Conservation (phyloP, 2,888 invertebrate genomes). For the Spisula subtruncata region DNA sequence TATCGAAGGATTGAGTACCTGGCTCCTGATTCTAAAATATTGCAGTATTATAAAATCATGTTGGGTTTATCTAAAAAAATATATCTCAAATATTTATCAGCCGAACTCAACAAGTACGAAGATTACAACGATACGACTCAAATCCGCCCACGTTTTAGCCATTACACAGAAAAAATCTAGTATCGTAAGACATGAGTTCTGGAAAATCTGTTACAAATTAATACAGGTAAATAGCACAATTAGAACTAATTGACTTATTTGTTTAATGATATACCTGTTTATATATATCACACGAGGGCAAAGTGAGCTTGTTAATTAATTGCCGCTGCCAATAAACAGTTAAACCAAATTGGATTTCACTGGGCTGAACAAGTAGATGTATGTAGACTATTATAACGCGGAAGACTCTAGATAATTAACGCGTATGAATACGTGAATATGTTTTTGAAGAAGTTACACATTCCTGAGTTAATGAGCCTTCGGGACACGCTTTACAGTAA, state of each 20-base stretch:
- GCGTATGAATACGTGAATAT: background rate
- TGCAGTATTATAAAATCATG: too few species aligned
- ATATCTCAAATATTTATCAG: background rate
- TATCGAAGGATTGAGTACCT: too few species aligned
- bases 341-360: slow-evolving; percentile 8
- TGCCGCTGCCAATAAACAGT: background rate
- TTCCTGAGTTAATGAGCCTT: background rate
- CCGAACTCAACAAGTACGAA: background rate
- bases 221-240: slow-evolving; percentile 11
- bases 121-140: background rate
- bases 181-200: background rate
- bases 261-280: slow-evolving; percentile 15
- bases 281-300: background rate
- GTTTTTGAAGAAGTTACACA: background rate
- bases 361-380: background rate
- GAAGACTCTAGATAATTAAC: slow-evolving; percentile 5
- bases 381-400: background rate
- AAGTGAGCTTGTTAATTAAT: slow-evolving; percentile 12
- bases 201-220: slow-evolving; percentile 3
- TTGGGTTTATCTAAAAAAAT: background rate
- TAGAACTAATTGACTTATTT: slow-evolving; percentile 12
- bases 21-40: too few species aligned
- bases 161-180: background rate
- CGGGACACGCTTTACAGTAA: background rate
- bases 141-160: background rate